A percentile compares a stretch with the other conserved stretches of the same genome.
These are phyloP conservation scores for Thysanoteuthis rhombus DNA, from an alignment of 2,888 invertebrate genomes.

Conservation along the genomic window DNA sequence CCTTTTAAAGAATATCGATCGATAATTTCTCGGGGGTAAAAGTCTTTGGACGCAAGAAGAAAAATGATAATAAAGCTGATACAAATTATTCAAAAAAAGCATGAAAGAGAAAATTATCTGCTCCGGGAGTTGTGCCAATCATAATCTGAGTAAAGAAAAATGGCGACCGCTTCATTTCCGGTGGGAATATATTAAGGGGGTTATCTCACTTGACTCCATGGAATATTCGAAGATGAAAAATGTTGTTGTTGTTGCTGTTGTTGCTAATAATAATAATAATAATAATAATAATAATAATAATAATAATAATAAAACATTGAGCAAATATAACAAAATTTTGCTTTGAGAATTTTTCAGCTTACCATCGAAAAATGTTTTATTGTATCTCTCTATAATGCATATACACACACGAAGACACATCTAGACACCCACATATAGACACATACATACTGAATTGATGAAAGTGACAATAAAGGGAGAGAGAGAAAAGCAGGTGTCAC, in stretches of 20 bases:
- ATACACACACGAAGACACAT: no score
- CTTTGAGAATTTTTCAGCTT: background rate
- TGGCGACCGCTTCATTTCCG: background rate
- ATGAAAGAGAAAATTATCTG: background rate
- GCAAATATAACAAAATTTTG: background rate
- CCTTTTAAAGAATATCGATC: background rate
- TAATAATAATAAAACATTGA: background rate
- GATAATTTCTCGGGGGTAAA: background rate
- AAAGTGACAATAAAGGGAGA: no score
- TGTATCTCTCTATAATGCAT: no score
- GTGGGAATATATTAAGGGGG: background rate
- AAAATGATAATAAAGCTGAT: background rate
- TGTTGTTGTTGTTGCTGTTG: no score
- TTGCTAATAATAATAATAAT: no score
- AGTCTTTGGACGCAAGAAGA: background rate
- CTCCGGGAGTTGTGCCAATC: background rate
- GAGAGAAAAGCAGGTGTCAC: no score
- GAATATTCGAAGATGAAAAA: background rate
- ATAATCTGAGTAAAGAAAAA: background rate
- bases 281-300: background rate
- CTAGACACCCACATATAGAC: no score
- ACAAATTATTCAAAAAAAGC: background rate
- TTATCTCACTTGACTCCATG: background rate
- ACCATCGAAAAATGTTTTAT: no score
- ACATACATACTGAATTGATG: no score